Conservation (phyloP, 2,113 vertebrate species). For the Heteronetta atricapilla region DNA sequence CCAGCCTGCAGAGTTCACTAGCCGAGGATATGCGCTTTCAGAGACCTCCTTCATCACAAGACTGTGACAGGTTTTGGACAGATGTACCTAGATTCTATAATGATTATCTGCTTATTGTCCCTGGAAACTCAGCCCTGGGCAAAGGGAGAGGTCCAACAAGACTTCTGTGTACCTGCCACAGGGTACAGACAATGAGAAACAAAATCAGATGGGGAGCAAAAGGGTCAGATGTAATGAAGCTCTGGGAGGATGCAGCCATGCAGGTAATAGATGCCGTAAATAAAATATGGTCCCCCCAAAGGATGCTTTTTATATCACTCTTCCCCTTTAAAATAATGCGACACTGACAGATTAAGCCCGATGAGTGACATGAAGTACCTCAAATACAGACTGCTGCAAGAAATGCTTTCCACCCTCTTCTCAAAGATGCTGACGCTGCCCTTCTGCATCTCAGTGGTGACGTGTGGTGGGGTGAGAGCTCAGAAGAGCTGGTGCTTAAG, state of each 20-base stretch:
- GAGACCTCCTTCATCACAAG: neutral
- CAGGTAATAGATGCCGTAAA: neutral
- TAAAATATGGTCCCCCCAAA: neutral
- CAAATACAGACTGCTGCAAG: neutral
- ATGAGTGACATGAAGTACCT: neutral
- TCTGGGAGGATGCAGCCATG: neutral
- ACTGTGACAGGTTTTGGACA: neutral
- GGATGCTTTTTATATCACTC: neutral
- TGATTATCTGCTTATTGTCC: neutral
- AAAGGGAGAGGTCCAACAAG: neutral
- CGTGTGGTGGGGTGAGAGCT: neutral
- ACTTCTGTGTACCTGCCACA: neutral
- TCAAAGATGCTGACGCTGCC: neutral
- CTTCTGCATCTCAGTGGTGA: slow-evolving; percentile 8
- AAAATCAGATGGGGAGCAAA: neutral
- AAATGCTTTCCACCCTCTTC: neutral
- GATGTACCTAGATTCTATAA: neutral
- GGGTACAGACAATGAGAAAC: neutral
- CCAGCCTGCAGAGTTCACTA: neutral
- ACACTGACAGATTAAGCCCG: neutral
- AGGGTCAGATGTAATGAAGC: neutral
- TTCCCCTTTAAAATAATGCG: neutral
- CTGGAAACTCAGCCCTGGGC: neutral
- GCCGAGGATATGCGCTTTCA: neutral
- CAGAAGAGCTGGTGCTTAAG: neutral